Percentiles rank a stretch among this genome's conserved stretches.
These are phyloP conservation scores for Psittacus erithacus DNA, from an alignment of 2,113 vertebrate species.

Conservation along the genomic window DNA sequence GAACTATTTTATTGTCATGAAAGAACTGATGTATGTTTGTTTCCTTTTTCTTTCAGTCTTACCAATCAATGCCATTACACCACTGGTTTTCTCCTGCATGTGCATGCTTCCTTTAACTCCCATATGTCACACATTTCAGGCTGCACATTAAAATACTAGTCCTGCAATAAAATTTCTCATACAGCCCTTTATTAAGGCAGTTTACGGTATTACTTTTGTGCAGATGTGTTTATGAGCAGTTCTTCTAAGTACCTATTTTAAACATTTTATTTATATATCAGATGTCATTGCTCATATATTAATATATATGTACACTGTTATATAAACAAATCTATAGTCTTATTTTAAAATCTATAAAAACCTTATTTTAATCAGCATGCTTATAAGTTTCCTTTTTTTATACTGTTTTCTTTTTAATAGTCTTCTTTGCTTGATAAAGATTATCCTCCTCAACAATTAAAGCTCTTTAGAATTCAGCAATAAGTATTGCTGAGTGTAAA, in stretches of 20 bases:
- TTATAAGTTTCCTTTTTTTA: background rate
- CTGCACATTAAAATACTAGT: background rate
- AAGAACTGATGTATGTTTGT: background rate
- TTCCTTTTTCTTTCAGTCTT: background rate
- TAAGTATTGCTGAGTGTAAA: background rate
- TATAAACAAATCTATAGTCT: background rate
- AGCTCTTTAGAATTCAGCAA: background rate
- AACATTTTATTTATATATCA: background rate
- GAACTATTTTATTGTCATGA: background rate
- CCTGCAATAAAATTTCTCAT: background rate
- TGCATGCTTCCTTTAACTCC: slow-evolving; percentile 8
- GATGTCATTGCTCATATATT: background rate
- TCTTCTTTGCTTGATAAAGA: background rate
- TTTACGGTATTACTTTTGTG: background rate
- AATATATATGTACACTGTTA: background rate
- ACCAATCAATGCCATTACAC: slow-evolving; percentile 2
- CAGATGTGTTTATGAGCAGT: background rate
- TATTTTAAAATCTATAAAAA: background rate
- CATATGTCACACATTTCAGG: background rate
- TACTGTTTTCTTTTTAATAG: background rate
- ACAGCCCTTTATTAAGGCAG: background rate
- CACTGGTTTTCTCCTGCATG: background rate
- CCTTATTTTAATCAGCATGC: background rate
- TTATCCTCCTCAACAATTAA: background rate
- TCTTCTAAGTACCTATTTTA: background rate